A percentile compares a stretch with the other conserved stretches of the same genome.
Evolutionary conservation across 1,140 invertebrate species (phyloP).

Genomic region (Drosophila lacertosa): DNA sequence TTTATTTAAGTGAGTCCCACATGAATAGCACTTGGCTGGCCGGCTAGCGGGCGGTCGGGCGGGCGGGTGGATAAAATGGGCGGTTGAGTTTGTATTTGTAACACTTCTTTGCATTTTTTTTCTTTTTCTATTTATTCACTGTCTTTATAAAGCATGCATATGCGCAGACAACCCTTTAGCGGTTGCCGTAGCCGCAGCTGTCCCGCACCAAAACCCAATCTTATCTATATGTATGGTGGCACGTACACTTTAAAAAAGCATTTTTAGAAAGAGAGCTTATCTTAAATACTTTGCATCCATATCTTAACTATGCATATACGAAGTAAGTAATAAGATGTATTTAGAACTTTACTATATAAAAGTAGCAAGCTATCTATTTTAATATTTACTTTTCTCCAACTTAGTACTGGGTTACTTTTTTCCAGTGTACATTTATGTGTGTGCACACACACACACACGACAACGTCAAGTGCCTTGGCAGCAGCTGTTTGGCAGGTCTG

Average conservation of each 20-base stretch:
- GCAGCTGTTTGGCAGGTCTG: slow-evolving; percentile 63
- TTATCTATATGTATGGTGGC: slow-evolving; percentile 12
- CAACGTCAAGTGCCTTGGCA: slow-evolving; percentile 62
- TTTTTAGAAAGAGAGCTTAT: neutral
- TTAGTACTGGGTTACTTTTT: neutral
- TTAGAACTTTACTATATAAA: too few relatives aligned
- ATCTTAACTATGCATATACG: too few relatives aligned
- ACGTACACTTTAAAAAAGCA: neutral
- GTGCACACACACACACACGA: slow-evolving; percentile 4
- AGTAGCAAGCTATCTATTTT: too few relatives aligned
- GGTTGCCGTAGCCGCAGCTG: slow-evolving; percentile 14
- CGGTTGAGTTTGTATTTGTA: slow-evolving; percentile 72
- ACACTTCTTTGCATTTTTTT: slow-evolving; percentile 73
- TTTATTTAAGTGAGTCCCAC: slow-evolving; percentile 84
- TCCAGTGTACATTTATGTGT: neutral
- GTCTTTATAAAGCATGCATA: slow-evolving; percentile 63
- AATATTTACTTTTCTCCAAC: neutral
- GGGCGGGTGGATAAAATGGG: too few relatives aligned
- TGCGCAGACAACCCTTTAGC: slow-evolving; percentile 35
- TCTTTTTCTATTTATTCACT: slow-evolving; percentile 55
- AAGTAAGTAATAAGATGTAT: too few relatives aligned
- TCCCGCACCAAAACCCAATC: slow-evolving; percentile 14
- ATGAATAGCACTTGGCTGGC: slow-evolving; percentile 77
- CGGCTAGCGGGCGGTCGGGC: slow-evolving; percentile 6
- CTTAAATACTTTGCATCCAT: too few relatives aligned